These are phyloP conservation scores for Baccha elongata DNA, from an alignment of 2,888 invertebrate genomes.

Conservation along the genomic window DNA sequence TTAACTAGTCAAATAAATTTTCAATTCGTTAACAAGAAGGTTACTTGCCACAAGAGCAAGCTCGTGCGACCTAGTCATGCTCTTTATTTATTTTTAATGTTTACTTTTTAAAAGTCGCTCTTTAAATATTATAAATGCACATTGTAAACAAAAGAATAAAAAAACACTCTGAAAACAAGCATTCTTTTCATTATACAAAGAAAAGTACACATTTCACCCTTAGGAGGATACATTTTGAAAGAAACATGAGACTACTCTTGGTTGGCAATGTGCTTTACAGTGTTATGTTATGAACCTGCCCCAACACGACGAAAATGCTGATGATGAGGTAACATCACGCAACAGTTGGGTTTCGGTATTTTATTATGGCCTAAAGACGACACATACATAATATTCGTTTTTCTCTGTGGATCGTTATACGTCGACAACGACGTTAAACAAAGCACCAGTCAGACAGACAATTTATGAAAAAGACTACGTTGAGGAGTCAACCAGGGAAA, in stretches of 20 bases:
- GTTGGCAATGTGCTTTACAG: conserved; percentile 12
- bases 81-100: too few species aligned
- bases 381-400: conserved; percentile 10
- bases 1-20: too few species aligned
- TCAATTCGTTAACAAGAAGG: too few species aligned
- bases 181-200: conserved; percentile 48
- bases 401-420: conserved; percentile 13
- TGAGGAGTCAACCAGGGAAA: conserved; percentile 20
- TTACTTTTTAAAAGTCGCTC: too few species aligned
- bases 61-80: too few species aligned
- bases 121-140: too few species aligned
- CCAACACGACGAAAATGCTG: conserved; percentile 22
- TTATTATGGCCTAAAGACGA: conserved; percentile 50
- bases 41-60: too few species aligned
- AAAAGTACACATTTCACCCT: conserved; percentile 28
- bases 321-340: conserved; percentile 29
- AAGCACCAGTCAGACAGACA: conserved; percentile 55
- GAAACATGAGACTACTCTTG: conserved; percentile 1
- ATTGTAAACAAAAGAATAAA: conserved; percentile 11
- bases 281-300: conserved; percentile 30
- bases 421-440: conserved; percentile 41
- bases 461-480: conserved; percentile 45
- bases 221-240: conserved; percentile 35
- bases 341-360: conserved; percentile 35
- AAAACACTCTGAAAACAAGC: conserved; percentile 38